Conservation (phyloP, 2,113 vertebrate species). For the Mirounga angustirostris region DNA sequence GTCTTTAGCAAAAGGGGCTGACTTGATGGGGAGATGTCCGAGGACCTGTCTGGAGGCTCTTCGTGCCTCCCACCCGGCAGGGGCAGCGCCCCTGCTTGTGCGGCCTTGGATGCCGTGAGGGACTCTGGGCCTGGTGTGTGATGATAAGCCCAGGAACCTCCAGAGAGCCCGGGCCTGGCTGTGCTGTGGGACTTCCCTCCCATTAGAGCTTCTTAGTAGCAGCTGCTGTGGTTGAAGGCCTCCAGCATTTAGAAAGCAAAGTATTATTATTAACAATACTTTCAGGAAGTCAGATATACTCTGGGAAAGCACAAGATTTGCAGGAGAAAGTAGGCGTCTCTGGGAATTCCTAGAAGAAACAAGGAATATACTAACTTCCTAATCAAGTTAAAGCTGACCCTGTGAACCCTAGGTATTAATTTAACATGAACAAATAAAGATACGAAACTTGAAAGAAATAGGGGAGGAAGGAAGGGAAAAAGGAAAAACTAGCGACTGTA, state of each 20-base stretch:
- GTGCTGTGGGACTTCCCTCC: neutral
- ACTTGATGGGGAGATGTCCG: too few relatives aligned
- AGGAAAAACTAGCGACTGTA: neutral
- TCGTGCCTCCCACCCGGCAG: neutral
- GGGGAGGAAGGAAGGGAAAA: neutral
- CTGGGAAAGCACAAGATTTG: neutral
- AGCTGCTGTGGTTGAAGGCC: neutral
- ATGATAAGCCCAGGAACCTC: neutral
- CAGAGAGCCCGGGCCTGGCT: neutral
- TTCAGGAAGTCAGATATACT: constrained; percentile 4
- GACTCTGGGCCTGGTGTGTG: neutral
- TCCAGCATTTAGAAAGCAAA: neutral
- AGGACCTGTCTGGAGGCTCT: neutral
- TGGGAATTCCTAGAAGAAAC: constrained; percentile 49
- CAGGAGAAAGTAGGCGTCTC: neutral
- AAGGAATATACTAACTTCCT: constrained; percentile 48
- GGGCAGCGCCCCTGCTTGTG: neutral
- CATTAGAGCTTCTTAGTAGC: neutral
- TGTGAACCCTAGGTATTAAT: constrained; percentile 12
- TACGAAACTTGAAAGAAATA: constrained; percentile 25
- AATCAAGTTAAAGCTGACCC: neutral
- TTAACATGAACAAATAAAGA: constrained; percentile 14
- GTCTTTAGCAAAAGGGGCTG: neutral
- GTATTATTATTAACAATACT: neutral
- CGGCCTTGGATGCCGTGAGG: neutral